A percentile compares a stretch with the other conserved stretches of the same genome.
These are phyloP conservation scores for Charina bottae DNA, from an alignment of 2,113 vertebrate species.

Conservation along the genomic window DNA sequence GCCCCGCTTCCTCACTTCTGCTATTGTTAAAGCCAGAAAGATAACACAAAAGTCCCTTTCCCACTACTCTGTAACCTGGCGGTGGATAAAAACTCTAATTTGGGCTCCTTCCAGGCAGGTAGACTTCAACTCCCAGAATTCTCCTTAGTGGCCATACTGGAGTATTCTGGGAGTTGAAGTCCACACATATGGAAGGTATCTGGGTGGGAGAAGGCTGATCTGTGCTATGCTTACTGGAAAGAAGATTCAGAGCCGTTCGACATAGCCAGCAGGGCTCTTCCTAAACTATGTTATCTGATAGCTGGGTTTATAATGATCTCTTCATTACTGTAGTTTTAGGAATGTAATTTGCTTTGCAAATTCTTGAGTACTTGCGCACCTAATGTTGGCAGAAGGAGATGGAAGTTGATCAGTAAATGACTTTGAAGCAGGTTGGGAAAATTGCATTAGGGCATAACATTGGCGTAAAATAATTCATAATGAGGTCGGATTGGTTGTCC, in stretches of 20 bases:
- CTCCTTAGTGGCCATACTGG: background rate
- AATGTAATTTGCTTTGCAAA: no score
- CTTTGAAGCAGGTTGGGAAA: background rate
- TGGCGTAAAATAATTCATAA: background rate
- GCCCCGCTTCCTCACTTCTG: background rate
- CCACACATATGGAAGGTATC: no score
- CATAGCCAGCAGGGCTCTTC: background rate
- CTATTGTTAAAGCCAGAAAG: background rate
- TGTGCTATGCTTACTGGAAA: no score
- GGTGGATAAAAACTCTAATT: background rate
- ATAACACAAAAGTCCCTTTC: background rate
- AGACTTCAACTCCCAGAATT: background rate
- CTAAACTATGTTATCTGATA: background rate
- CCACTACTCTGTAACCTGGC: background rate
- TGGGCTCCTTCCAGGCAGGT: background rate
- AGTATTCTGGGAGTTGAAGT: background rate
- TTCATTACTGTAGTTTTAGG: background rate
- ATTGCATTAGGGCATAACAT: background rate
- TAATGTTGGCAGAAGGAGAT: no score
- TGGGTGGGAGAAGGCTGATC: no score
- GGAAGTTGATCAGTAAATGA: no score
- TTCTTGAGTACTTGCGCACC: no score
- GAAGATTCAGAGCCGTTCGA: background rate
- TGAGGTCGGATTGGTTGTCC: background rate
- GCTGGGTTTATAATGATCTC: no score